Conservation (phyloP, 2,888 invertebrate genomes). For the Caenorhabditis doughertyi region DNA sequence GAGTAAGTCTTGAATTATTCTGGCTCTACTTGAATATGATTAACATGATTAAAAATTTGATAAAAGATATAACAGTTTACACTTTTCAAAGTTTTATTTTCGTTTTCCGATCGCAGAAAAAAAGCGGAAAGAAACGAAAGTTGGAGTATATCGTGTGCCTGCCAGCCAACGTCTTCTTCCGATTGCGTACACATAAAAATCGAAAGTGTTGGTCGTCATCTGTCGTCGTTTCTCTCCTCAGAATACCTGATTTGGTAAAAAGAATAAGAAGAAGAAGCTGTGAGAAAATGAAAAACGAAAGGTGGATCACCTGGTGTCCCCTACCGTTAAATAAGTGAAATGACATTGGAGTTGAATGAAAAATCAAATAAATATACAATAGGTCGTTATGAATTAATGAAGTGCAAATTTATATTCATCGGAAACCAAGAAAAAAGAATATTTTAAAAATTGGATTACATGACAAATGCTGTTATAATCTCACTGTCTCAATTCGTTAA, state of each 20-base stretch:
- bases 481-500: neutral
- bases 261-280: constrained; percentile 28
- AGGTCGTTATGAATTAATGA: neutral
- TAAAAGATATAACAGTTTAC: constrained; percentile 11
- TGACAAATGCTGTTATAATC: neutral
- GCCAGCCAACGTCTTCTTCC: constrained; percentile 8
- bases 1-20: too few relatives aligned
- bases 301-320: constrained; percentile 14
- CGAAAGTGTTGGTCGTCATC: constrained; percentile 38
- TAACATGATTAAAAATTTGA: neutral
- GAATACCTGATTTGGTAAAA: constrained; percentile 27
- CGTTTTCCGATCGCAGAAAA: constrained; percentile 26
- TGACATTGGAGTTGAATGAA: constrained; percentile 1
- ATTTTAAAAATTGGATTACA: too few relatives aligned
- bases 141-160: constrained; percentile 25
- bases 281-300: constrained; percentile 18
- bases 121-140: constrained; percentile 27
- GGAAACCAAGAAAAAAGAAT: too few relatives aligned
- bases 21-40: neutral
- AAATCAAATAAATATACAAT: neutral
- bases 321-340: constrained; percentile 12
- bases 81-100: constrained; percentile 16
- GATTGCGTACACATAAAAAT: constrained; percentile 31
- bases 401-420: neutral
- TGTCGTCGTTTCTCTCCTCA: neutral